Base-by-base conservation (phyloP, 35 echinoderm and acorn worm genomes). In the Ophioderma brevispina region DNA sequence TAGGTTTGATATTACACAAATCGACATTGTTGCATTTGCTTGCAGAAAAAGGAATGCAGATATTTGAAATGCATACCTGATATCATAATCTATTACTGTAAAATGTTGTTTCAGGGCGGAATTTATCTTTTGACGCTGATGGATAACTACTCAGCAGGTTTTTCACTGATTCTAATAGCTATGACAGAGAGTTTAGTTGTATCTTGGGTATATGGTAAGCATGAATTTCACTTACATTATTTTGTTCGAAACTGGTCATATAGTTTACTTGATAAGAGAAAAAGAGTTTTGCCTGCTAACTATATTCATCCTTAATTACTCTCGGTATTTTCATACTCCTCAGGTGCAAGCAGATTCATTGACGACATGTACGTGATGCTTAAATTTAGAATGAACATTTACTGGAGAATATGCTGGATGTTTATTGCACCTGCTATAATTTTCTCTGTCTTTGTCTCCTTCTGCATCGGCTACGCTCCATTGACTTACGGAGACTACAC, bases 141-240 rank as follows among this genome's bases (percentile, higher is more conserved):
- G 90, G 90, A 92, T 50, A 37, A 77, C 31, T 92, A 92, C 36
- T 92, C 81, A 21, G 90, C 90, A 10, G 90, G 90, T 33, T 92
- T 92, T 30, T 92, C 90, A 1, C 82, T 92, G n/a, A 32, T 92
- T 2, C 18, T 92, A 0, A 79, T 92, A 33, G 82, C 90, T 1
- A 30, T 84, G 1, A 34, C 52, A 11, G 81, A 85, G 40, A 55
- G 37, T 38, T 21, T 92, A 14, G 90, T 59, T 52, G 86, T 92
- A 32, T 78, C 63, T 33, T 85, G 59, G 19, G 76, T 92, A 21
- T 92, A 92, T 40, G 90, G 90, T 92, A 37, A 33, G 83, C 36
- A 70, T 46, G 4, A 8, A 17, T 46, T 8, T 46, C 17, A 46
- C 17, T 46, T 46, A 17, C 17, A 8, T 46, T 17, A 46, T 46